A percentile compares a stretch with the other conserved stretches of the same genome.
phyloP scores from a whole-genome alignment of 2,113 vertebrate species.

The Reinhardtius hippoglossoides region DNA sequence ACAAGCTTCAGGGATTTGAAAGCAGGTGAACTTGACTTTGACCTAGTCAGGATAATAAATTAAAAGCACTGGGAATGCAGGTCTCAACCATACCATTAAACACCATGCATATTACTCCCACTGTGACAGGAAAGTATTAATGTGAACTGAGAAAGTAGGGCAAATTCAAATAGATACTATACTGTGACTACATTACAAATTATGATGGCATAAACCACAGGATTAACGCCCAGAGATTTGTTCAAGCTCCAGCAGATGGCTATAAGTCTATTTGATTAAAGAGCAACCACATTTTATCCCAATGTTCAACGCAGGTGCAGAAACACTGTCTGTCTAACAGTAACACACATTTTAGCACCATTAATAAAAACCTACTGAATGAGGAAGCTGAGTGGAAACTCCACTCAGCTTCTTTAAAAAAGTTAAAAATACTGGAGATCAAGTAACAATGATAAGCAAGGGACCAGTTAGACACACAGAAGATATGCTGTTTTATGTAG shows the following conservation, averaged over 20 bases:
- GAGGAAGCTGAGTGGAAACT: neutral
- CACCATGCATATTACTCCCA: slow-evolving; percentile 28
- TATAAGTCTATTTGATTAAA: slow-evolving; percentile 41
- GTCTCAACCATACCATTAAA: slow-evolving; percentile 21
- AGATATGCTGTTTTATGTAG: slow-evolving; percentile 10
- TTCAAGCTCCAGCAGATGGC: slow-evolving; percentile 14
- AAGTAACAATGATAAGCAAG: neutral
- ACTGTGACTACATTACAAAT: slow-evolving; percentile 24
- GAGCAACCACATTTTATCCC: neutral
- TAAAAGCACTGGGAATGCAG: neutral
- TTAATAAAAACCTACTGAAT: neutral
- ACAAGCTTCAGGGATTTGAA: slow-evolving; percentile 38
- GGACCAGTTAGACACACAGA: slow-evolving; percentile 1
- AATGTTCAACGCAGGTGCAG: slow-evolving; percentile 23
- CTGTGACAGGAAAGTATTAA: slow-evolving; percentile 27
- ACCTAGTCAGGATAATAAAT: slow-evolving; percentile 37
- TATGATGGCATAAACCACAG: slow-evolving; percentile 22
- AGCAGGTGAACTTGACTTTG: slow-evolving; percentile 41
- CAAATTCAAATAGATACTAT: slow-evolving; percentile 31
- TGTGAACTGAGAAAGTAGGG: slow-evolving; percentile 35
- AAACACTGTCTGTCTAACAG: neutral
- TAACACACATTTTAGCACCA: neutral
- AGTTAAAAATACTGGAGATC: neutral
- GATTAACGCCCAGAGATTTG: slow-evolving; percentile 34
- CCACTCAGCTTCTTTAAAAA: neutral